phyloP scores from a whole-genome alignment of 2,888 invertebrate species.

The Ophion ellenae region DNA sequence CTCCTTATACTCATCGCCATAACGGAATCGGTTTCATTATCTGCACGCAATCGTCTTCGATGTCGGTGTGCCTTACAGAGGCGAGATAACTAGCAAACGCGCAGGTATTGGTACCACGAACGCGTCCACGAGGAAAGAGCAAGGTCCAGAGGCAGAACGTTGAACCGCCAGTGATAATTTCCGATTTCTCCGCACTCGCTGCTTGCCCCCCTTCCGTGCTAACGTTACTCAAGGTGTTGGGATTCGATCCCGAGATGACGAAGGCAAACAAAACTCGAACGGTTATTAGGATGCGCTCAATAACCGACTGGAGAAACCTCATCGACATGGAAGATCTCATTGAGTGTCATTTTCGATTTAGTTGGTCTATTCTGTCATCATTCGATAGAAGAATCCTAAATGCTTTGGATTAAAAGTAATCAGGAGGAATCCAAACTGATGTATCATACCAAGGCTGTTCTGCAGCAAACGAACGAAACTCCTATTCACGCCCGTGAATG shows the following conservation, averaged over 20 bases:
- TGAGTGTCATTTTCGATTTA: neutral
- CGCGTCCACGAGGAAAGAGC: slow-evolving; percentile 31
- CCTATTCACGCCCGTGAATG: too few species aligned
- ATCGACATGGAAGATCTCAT: slow-evolving; percentile 26
- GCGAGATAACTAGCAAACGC: slow-evolving; percentile 29
- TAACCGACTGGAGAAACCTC: slow-evolving; percentile 29
- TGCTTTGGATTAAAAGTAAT: slow-evolving; percentile 26
- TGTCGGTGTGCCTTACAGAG: slow-evolving; percentile 60
- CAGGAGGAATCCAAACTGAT: slow-evolving; percentile 35
- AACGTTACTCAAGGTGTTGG: slow-evolving; percentile 53
- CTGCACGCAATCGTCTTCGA: slow-evolving; percentile 75
- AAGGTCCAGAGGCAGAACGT: slow-evolving; percentile 18
- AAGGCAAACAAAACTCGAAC: slow-evolving; percentile 27
- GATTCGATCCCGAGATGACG: slow-evolving; percentile 59
- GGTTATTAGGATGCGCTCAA: neutral
- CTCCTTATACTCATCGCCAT: slow-evolving; percentile 46
- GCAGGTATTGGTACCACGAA: slow-evolving; percentile 25
- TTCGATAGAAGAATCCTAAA: slow-evolving; percentile 10
- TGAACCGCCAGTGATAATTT: slow-evolving; percentile 31
- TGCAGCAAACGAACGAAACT: neutral
- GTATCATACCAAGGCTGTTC: slow-evolving; percentile 6
- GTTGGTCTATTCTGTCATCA: neutral
- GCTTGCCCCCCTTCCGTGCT: slow-evolving; percentile 50
- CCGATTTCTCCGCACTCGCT: slow-evolving; percentile 45
- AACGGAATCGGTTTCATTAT: slow-evolving; percentile 77